Percentiles rank a stretch among this genome's conserved stretches.
Evolutionary conservation across 1,140 invertebrate genomes (phyloP).

Genomic region (Lithobius niger): DNA sequence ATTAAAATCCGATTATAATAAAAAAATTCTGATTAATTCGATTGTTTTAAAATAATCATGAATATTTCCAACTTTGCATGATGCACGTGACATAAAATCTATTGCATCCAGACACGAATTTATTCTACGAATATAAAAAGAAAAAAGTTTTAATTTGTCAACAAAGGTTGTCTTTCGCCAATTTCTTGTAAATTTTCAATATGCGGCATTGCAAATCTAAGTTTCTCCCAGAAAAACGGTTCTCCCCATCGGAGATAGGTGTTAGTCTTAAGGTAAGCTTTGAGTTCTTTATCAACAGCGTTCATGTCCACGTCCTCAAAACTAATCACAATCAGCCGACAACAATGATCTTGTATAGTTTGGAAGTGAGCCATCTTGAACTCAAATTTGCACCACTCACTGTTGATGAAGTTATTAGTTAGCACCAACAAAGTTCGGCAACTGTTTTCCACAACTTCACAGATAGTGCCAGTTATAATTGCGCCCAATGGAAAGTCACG

Average conservation of each 20-base stretch:
- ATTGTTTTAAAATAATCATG: too few species aligned
- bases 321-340: constrained; percentile 24
- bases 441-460: neutral
- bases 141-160: too few species aligned
- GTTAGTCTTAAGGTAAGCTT: constrained; percentile 30
- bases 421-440: constrained; percentile 14
- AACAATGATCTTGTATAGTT: constrained; percentile 21
- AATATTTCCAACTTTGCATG: too few species aligned
- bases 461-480: neutral
- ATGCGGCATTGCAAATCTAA: constrained; percentile 80
- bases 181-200: too few species aligned
- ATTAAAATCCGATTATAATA: too few species aligned
- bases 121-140: too few species aligned
- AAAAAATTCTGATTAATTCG: too few species aligned
- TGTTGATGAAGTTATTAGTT: constrained; percentile 24
- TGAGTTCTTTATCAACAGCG: constrained; percentile 39
- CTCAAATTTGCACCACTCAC: constrained; percentile 28
- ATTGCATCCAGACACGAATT: too few species aligned
- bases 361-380: constrained; percentile 24
- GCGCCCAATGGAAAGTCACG: constrained; percentile 5
- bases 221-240: constrained; percentile 86
- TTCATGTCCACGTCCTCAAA: constrained; percentile 21
- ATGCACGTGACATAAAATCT: too few species aligned
- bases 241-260: constrained; percentile 81
- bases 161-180: too few species aligned